Conservation (phyloP, 2,113 vertebrate species). For the Syngnathus floridae region DNA sequence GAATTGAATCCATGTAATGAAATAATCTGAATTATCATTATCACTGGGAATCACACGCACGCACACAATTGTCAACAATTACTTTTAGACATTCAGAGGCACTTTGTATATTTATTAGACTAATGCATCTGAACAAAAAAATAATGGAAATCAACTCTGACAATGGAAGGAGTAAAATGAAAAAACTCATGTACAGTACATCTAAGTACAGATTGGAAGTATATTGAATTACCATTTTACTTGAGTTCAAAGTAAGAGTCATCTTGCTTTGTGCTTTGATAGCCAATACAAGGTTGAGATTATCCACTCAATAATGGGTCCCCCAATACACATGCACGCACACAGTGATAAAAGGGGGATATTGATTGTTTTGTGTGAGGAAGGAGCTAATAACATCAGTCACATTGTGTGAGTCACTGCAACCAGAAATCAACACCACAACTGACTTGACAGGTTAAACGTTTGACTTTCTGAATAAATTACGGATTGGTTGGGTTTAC, state of each 20-base stretch:
- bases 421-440: conserved; percentile 17
- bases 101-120: too few relatives aligned
- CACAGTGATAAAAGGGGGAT: conserved; percentile 9
- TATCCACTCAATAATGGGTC: conserved; percentile 45
- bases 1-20: conserved; percentile 29
- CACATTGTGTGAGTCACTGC: conserved; percentile 35
- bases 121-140: too few relatives aligned
- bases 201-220: too few relatives aligned
- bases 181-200: too few relatives aligned
- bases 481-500: too few relatives aligned
- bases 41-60: background rate
- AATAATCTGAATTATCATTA: conserved; percentile 42
- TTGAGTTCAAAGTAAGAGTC: conserved; percentile 23
- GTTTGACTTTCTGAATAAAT: conserved; percentile 12
- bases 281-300: conserved; percentile 48
- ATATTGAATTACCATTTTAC: background rate
- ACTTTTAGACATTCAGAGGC: too few relatives aligned
- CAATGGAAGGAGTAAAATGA: too few relatives aligned
- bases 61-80: background rate
- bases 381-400: conserved; percentile 40
- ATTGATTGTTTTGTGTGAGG: conserved; percentile 51
- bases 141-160: too few relatives aligned
- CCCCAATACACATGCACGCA: conserved; percentile 21
- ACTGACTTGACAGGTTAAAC: background rate
- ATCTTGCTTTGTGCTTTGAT: conserved; percentile 35